A percentile compares a stretch with the other conserved stretches of the same genome.
phyloP scores from a whole-genome alignment of 2,888 invertebrate species.

The Habroteleia sp. region DNA sequence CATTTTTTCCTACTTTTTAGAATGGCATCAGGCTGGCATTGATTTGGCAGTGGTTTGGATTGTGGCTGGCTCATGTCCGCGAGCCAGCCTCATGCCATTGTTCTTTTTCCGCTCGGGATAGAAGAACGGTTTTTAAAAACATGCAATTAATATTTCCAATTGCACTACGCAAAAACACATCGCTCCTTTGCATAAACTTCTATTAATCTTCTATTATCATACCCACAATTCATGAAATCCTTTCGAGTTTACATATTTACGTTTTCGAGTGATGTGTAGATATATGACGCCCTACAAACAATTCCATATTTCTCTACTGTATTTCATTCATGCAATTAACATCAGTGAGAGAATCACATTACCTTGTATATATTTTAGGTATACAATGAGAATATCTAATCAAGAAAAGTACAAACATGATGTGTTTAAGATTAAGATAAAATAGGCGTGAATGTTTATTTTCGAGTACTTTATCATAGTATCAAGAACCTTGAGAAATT shows the following conservation, averaged over 20 bases:
- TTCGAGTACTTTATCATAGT: slow-evolving; percentile 49
- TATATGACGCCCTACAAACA: slow-evolving; percentile 11
- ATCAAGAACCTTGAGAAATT: slow-evolving; percentile 41
- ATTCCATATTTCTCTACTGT: slow-evolving; percentile 4
- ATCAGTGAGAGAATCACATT: slow-evolving; percentile 40
- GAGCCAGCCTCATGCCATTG: too few relatives aligned
- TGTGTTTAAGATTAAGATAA: slow-evolving; percentile 36
- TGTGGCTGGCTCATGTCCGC: too few relatives aligned
- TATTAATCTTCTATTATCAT: too few relatives aligned
- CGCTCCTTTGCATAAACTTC: too few relatives aligned
- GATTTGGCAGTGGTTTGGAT: too few relatives aligned
- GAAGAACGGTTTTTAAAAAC: too few relatives aligned
- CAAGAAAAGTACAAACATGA: slow-evolving; percentile 46
- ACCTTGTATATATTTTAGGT: slow-evolving; percentile 31
- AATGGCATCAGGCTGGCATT: too few relatives aligned
- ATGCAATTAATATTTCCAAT: too few relatives aligned
- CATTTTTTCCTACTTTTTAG: too few relatives aligned
- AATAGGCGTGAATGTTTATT: slow-evolving; percentile 39
- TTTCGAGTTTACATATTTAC: slow-evolving; percentile 2
- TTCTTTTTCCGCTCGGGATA: too few relatives aligned
- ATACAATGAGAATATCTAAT: slow-evolving; percentile 46
- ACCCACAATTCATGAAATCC: background rate
- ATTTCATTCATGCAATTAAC: slow-evolving; percentile 38
- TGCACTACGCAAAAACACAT: too few relatives aligned
- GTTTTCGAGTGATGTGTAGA: slow-evolving; percentile 3